Conservation (phyloP, 64 coral and sea anemone genomes). For the Pachyseris speciosa region DNA sequence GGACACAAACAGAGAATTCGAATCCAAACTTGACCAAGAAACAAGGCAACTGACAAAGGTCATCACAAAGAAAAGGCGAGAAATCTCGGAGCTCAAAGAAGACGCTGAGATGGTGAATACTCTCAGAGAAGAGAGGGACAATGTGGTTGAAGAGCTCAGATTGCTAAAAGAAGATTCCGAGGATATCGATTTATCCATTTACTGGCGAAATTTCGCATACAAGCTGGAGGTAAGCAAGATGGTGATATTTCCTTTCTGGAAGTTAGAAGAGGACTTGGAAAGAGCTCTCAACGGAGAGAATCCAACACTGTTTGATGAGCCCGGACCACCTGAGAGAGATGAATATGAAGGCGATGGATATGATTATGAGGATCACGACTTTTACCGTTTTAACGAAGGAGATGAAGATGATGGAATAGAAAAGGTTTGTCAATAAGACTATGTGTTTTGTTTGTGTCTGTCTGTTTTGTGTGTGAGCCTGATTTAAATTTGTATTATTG, state of each 20-base stretch:
- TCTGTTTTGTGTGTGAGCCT: too few relatives aligned
- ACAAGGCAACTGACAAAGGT: background rate
- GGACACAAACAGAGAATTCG: background rate
- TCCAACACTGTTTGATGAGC: background rate
- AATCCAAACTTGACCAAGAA: background rate
- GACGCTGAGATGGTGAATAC: background rate
- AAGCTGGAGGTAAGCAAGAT: background rate
- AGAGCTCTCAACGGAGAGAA: background rate
- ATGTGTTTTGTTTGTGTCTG: too few relatives aligned
- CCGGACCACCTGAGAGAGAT: background rate
- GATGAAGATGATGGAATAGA: background rate
- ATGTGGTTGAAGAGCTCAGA: background rate
- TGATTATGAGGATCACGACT: background rate
- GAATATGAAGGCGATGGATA: background rate
- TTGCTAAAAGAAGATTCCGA: background rate
- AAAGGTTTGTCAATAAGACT: background rate
- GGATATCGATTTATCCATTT: background rate
- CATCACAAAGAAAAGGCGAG: background rate
- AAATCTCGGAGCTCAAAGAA: background rate
- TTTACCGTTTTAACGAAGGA: background rate
- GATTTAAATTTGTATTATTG: too few relatives aligned
- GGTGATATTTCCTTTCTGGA: conserved; percentile 31
- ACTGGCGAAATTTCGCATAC: background rate
- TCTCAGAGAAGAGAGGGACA: background rate
- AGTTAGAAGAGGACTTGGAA: conserved; percentile 19